Evolutionary conservation across 2,797 vertebrate genomes (phyloP).

Genomic region (Poeciliopsis presidionis): DNA sequence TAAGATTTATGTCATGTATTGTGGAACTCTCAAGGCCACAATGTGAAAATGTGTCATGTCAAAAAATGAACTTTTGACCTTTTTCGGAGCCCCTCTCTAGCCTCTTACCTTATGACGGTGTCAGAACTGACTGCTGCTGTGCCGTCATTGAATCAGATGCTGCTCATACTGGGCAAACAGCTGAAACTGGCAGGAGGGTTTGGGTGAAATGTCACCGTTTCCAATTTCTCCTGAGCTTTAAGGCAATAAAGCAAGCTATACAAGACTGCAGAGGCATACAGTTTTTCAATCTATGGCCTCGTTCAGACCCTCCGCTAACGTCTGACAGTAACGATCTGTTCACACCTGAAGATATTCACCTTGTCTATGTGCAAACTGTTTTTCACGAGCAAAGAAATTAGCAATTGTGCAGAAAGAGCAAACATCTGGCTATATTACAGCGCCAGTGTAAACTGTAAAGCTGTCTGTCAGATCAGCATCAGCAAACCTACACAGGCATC

Average conservation of each 20-base stretch:
- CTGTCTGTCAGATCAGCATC: neutral
- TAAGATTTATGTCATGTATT: neutral
- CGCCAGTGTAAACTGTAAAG: neutral
- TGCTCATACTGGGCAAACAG: neutral
- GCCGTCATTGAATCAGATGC: neutral
- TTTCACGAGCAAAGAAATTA: neutral
- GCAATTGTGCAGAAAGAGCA: neutral
- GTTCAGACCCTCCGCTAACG: neutral
- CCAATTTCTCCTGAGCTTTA: constrained; percentile 2
- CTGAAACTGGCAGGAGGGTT: neutral
- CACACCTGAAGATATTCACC: neutral
- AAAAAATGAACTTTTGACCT: neutral
- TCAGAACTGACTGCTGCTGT: neutral
- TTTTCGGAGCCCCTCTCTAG: neutral
- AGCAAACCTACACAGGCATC: neutral
- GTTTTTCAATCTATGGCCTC: neutral
- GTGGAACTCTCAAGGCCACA: neutral
- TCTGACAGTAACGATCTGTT: neutral
- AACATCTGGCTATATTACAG: neutral
- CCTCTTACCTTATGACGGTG: neutral
- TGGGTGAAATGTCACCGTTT: constrained; percentile 1
- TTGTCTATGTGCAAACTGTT: neutral
- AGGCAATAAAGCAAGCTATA: neutral
- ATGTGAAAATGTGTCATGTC: constrained; percentile 5
- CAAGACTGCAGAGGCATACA: neutral